Percentiles rank a stretch among this genome's conserved stretches.
Evolutionary conservation across 2,113 vertebrate species (phyloP).

Genomic region (Alethe castanea): DNA sequence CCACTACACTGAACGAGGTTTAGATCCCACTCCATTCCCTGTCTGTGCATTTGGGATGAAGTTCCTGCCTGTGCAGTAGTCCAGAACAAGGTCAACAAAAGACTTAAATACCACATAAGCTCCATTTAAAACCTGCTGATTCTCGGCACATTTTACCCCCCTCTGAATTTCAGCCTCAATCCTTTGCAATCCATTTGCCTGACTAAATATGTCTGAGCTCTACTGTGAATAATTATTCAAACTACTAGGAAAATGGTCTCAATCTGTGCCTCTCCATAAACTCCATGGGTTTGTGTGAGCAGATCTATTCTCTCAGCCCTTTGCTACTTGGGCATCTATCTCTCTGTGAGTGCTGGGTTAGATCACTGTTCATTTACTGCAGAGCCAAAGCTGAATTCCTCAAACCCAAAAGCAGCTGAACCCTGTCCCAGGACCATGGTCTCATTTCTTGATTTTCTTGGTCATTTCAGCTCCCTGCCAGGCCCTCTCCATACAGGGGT

Average conservation of each 20-base stretch:
- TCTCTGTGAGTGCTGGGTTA: neutral
- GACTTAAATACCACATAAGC: slow-evolving; percentile 31
- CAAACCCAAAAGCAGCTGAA: neutral
- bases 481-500: neutral
- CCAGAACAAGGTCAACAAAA: slow-evolving; percentile 42
- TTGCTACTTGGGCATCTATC: neutral
- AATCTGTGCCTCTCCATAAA: neutral
- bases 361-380: neutral
- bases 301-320: neutral
- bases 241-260: neutral
- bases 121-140: slow-evolving; percentile 15
- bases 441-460: neutral
- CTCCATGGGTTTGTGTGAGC: neutral
- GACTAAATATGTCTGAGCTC: neutral
- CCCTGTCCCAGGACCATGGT: neutral
- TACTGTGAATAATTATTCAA: neutral
- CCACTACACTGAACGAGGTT: accelerated
- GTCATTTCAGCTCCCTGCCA: neutral
- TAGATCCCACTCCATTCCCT: neutral
- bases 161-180: neutral
- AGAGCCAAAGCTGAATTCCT: neutral
- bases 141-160: neutral
- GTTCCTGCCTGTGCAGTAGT: neutral
- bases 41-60: neutral
- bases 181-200: neutral